Conservation (phyloP, 2,797 vertebrate species). For the Apodemus agrarius region DNA sequence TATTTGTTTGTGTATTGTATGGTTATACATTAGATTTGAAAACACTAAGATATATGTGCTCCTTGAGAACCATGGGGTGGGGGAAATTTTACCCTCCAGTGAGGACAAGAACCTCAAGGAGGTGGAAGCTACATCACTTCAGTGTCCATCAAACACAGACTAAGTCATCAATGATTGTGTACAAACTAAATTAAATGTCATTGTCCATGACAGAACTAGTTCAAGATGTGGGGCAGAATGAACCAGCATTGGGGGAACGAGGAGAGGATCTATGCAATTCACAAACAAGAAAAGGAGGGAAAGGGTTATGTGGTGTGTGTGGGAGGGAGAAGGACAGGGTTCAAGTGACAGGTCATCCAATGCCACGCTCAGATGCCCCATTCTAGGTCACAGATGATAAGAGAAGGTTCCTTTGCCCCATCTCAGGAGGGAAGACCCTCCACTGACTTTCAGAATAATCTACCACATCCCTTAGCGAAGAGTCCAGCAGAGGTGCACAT, state of each 20-base stretch:
- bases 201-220: not conserved
- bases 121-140: not conserved
- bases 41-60: not conserved
- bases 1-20: not conserved
- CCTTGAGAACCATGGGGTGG: not conserved
- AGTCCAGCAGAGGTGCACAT: not conserved
- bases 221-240: not conserved
- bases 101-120: not conserved
- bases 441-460: not conserved
- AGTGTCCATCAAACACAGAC: not conserved
- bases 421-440: not conserved
- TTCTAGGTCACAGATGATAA: not conserved
- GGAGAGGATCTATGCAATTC: not conserved
- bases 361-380: not conserved
- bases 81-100: no score
- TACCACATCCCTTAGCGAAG: rapidly evolving
- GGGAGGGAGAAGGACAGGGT: not conserved
- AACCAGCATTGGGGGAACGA: not conserved
- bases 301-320: not conserved
- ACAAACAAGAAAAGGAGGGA: not conserved
- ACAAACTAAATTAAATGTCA: not conserved
- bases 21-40: not conserved
- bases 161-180: slow-evolving; percentile 10
- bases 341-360: not conserved
- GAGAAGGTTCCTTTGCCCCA: not conserved